Evolutionary conservation across 2,797 vertebrate genomes (phyloP).

Genomic region (Lagorchestes hirsutus): DNA sequence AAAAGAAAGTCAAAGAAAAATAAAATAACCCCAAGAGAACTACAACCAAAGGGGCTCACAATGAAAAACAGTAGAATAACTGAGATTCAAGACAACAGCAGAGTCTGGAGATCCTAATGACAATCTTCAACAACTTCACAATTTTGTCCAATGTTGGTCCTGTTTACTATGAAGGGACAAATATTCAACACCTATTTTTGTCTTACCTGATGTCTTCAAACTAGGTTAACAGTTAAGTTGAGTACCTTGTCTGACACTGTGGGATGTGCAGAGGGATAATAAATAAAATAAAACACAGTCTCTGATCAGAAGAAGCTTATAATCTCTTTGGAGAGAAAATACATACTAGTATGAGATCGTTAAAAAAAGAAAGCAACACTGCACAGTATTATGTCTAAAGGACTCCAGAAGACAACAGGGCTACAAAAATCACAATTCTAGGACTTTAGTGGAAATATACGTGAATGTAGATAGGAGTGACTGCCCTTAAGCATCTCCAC

Average conservation of each 20-base stretch:
- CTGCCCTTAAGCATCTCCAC: background rate
- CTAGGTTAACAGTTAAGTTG: background rate
- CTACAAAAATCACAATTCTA: background rate
- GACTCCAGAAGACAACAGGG: background rate
- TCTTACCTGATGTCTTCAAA: background rate
- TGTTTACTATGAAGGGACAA: background rate
- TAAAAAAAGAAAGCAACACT: background rate
- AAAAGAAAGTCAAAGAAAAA: background rate
- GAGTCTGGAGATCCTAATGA: background rate
- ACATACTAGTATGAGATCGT: background rate
- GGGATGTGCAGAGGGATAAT: accelerated
- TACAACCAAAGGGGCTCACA: too few species aligned
- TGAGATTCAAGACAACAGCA: background rate
- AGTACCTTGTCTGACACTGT: background rate
- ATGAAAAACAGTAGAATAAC: background rate
- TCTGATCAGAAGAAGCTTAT: background rate
- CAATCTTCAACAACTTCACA: background rate
- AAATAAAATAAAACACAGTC: background rate
- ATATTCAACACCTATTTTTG: background rate
- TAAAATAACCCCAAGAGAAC: background rate
- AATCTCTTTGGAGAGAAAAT: background rate
- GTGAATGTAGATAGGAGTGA: background rate
- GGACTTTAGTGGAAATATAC: background rate
- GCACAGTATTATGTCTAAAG: background rate
- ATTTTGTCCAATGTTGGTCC: background rate